Conservation (phyloP, 2,113 vertebrate species). For the Conger conger region DNA sequence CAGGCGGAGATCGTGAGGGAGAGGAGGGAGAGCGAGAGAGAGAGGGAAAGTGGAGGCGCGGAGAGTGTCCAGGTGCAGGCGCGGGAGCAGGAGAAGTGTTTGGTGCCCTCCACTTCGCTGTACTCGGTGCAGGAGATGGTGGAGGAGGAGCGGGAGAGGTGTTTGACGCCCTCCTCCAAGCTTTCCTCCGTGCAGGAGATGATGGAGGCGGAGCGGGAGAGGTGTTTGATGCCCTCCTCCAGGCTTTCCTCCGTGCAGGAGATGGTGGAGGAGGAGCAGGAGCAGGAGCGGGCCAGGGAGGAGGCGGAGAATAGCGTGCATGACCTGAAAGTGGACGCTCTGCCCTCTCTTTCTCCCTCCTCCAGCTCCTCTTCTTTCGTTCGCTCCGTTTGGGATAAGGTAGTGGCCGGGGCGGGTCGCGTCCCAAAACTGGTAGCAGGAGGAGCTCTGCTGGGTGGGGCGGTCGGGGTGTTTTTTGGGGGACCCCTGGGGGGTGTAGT, state of each 20-base stretch:
- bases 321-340: slow-evolving; percentile 42
- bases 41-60: slow-evolving; percentile 7
- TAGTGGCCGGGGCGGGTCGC: slow-evolving; percentile 38
- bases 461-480: slow-evolving; percentile 60
- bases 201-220: slow-evolving; percentile 34
- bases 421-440: slow-evolving; percentile 53
- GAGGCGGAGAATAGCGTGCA: slow-evolving; percentile 59
- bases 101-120: slow-evolving; percentile 29
- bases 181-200: slow-evolving; percentile 46
- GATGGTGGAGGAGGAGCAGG: slow-evolving; percentile 39
- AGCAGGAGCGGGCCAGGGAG: slow-evolving; percentile 53
- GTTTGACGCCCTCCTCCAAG: slow-evolving; percentile 25
- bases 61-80: not conserved
- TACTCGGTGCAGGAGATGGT: slow-evolving; percentile 45
- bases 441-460: slow-evolving; percentile 63
- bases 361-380: slow-evolving; percentile 52
- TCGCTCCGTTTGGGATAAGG: slow-evolving; percentile 49
- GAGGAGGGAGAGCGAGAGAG: slow-evolving; percentile 20
- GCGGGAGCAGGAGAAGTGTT: slow-evolving; percentile 10
- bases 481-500: slow-evolving; percentile 65
- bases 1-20: slow-evolving; percentile 51
- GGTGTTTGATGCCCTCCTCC: not conserved
- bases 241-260: slow-evolving; percentile 47
- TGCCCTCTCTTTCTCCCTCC: slow-evolving; percentile 33
- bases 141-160: slow-evolving; percentile 37